A percentile compares a stretch with the other conserved stretches of the same genome.
These are phyloP conservation scores for Mugil cephalus DNA, from an alignment of 2,113 vertebrate genomes.

Conservation along the genomic window DNA sequence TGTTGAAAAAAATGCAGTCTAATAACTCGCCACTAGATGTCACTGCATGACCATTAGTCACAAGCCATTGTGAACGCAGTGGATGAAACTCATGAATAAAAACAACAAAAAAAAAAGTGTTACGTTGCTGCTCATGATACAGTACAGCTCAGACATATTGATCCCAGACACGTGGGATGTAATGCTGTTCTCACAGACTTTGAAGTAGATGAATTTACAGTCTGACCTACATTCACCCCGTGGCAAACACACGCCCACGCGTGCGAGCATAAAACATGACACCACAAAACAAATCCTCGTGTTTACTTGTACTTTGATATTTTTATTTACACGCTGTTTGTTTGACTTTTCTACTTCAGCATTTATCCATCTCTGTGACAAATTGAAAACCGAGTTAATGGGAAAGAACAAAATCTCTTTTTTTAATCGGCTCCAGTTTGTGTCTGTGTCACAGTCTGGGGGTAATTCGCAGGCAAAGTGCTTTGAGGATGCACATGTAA, in stretches of 20 bases:
- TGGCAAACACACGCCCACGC: background rate
- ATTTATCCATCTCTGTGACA: background rate
- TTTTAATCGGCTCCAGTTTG: background rate
- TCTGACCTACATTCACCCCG: constrained; percentile 20
- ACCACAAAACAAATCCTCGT: background rate
- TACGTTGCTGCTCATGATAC: constrained; percentile 22
- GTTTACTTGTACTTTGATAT: background rate
- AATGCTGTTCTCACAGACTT: constrained; percentile 17
- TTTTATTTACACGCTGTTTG: constrained; percentile 9
- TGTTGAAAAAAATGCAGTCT: background rate
- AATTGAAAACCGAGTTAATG: background rate
- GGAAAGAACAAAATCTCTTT: background rate
- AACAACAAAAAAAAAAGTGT: constrained; percentile 23
- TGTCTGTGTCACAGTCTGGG: background rate
- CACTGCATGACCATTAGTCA: constrained; percentile 47
- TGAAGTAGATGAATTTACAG: constrained; percentile 36
- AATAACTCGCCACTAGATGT: constrained; percentile 54
- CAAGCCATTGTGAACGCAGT: background rate
- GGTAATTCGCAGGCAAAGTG: background rate
- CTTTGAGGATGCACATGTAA: constrained; percentile 5
- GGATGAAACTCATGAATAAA: constrained; percentile 27
- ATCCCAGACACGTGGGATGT: constrained; percentile 27
- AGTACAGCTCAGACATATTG: constrained; percentile 30
- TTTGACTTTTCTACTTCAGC: constrained; percentile 3
- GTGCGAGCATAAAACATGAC: background rate